Evolutionary conservation across 2,888 invertebrate genomes (phyloP).

Genomic region (Reticulitermes lucifugus): DNA sequence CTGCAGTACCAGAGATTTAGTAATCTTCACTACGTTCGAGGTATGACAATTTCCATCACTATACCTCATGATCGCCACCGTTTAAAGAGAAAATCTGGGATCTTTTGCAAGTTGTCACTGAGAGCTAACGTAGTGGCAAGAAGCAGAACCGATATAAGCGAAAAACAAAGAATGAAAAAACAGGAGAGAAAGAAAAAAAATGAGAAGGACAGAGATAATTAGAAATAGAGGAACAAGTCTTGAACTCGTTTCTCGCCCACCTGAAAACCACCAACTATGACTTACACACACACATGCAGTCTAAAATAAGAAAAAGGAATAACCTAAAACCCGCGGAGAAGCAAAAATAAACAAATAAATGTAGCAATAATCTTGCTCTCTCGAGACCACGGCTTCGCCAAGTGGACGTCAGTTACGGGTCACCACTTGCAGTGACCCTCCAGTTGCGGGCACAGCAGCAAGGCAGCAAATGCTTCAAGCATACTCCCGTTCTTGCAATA

Average conservation of each 20-base stretch:
- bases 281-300: constrained; percentile 15
- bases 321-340: constrained; percentile 9
- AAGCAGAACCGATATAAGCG: background rate
- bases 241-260: constrained; percentile 38
- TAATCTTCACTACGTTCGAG: background rate
- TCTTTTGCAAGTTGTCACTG: background rate
- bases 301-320: constrained; percentile 14
- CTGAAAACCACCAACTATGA: constrained; percentile 34
- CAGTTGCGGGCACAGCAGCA: background rate
- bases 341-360: constrained; percentile 40
- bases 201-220: constrained; percentile 29
- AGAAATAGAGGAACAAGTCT: constrained; percentile 32
- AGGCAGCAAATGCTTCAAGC: background rate
- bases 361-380: constrained; percentile 37
- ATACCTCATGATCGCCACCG: background rate
- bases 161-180: background rate
- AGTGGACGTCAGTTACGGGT: constrained; percentile 40
- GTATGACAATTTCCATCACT: background rate
- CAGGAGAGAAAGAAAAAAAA: background rate
- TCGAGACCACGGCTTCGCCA: constrained; percentile 33
- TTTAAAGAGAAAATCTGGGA: background rate
- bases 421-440: constrained; percentile 19
- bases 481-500: background rate
- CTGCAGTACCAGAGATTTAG: too few species aligned
- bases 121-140: background rate